Evolutionary conservation across 2,888 invertebrate genomes (phyloP), one percentile per base, ranked within the genome.

Genomic region (Romanomermis culicivorax): DNA sequence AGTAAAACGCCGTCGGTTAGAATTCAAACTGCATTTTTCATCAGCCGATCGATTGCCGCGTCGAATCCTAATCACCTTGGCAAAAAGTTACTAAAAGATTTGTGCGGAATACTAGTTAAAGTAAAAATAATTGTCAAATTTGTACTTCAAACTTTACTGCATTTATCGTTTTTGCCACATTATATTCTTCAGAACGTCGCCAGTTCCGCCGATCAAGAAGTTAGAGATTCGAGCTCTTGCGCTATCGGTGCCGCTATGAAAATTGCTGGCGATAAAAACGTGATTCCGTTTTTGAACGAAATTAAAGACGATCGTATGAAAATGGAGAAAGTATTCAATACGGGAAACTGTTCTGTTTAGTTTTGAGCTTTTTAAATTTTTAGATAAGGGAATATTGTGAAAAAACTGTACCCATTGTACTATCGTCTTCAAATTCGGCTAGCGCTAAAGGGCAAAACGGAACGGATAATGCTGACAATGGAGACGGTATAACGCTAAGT

Each of bases 171-270:
- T 51, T 53, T 27, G 20, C n/a, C n/a, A 48, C 3, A n/a, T 25
- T 25, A 7, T 25, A 51, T 29, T 30, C 27, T n/a, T 29, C n/a
- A n/a, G n/a, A n/a, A n/a, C n/a, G 26, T 51, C 4, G 20, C 42
- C 17, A 69, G 65, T 60, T 75, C 78, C 70, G 67, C 76, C 74
- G 89, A 91, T 74, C 85, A 86, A 0, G 77, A 78, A 1, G 95
- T 95, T 0, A 77, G 95, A 63, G 95, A 97, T 67, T 81, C 82
- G 56, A 81, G 89, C 0, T 86, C 86, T 0, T 85, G 87, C 68
- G 91, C 93, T 0, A 71, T 97, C 20, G 97, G 95, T 11, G 89
- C 88, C 0, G 80, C 87, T 0, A 81, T 88, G 75, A 91, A 89
- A 71, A 77, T 91, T 2, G 83, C 93, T 11, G 85, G 91, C 1